Percentiles rank a stretch among this genome's conserved stretches.
Evolutionary conservation across 1,140 invertebrate genomes (phyloP).

Genomic region (Drosophila aff.): DNA sequence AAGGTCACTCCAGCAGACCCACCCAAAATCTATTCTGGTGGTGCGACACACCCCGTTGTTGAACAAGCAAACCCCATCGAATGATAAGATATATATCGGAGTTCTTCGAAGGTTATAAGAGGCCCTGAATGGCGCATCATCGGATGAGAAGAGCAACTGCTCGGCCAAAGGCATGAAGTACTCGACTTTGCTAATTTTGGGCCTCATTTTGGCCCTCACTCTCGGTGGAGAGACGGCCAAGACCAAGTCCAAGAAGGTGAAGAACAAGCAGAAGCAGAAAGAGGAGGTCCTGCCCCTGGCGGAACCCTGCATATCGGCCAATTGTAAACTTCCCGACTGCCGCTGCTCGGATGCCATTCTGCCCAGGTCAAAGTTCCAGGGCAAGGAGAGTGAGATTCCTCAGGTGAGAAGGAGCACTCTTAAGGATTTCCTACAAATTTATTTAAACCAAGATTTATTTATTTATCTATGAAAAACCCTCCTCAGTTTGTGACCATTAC

Average conservation of each 20-base stretch:
- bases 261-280: slow-evolving; percentile 41
- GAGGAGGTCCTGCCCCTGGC: slow-evolving; percentile 44
- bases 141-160: slow-evolving; percentile 17
- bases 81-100: slow-evolving; percentile 74
- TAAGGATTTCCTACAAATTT: not conserved
- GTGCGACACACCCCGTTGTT: slow-evolving; percentile 50
- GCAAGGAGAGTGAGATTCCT: slow-evolving; percentile 82
- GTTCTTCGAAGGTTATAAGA: slow-evolving; percentile 64
- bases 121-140: not conserved
- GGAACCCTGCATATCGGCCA: slow-evolving; percentile 45
- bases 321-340: slow-evolving; percentile 86
- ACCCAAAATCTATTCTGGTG: slow-evolving; percentile 9
- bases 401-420: slow-evolving; percentile 53
- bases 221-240: slow-evolving; percentile 38
- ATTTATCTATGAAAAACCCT: not conserved
- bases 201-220: slow-evolving; percentile 37
- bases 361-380: slow-evolving; percentile 69
- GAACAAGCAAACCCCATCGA: slow-evolving; percentile 55
- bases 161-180: slow-evolving; percentile 52
- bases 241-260: slow-evolving; percentile 56
- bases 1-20: slow-evolving; percentile 31
- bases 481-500: slow-evolving; percentile 88
- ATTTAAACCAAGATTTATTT: not conserved
- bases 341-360: slow-evolving; percentile 85
- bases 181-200: slow-evolving; percentile 50